phyloP scores from a whole-genome alignment of 2,113 vertebrate genomes.

The Apaloderma vittatum region DNA sequence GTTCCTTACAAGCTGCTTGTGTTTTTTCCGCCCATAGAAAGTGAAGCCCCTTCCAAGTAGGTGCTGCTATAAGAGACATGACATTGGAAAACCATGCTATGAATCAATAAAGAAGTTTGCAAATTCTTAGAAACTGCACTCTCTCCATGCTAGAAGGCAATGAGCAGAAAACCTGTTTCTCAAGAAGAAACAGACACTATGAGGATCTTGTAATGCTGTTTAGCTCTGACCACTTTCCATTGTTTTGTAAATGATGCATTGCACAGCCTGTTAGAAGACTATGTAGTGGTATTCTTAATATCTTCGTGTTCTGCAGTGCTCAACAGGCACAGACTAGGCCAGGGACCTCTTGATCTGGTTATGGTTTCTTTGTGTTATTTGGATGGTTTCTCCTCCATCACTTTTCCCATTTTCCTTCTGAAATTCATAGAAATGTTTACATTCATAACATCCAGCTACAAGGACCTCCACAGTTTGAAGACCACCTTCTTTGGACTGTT shows the following conservation, averaged over 20 bases:
- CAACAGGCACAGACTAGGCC: background rate
- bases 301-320: background rate
- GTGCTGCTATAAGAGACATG: background rate
- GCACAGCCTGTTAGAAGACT: background rate
- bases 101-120: background rate
- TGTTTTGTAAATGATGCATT: background rate
- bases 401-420: background rate
- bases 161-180: background rate
- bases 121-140: background rate
- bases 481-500: background rate
- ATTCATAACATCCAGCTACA: background rate
- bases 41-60: background rate
- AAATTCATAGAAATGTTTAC: background rate
- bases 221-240: background rate
- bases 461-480: background rate
- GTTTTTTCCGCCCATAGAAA: background rate
- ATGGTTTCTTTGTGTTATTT: background rate
- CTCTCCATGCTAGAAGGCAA: background rate
- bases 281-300: background rate
- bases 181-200: background rate
- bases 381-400: background rate
- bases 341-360: background rate
- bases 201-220: background rate
- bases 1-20: background rate
- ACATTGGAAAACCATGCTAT: background rate